Evolutionary conservation across 2,797 vertebrate genomes (phyloP), one percentile per base, ranked within the genome.

Genomic region (Orientallactaga sibirica): DNA sequence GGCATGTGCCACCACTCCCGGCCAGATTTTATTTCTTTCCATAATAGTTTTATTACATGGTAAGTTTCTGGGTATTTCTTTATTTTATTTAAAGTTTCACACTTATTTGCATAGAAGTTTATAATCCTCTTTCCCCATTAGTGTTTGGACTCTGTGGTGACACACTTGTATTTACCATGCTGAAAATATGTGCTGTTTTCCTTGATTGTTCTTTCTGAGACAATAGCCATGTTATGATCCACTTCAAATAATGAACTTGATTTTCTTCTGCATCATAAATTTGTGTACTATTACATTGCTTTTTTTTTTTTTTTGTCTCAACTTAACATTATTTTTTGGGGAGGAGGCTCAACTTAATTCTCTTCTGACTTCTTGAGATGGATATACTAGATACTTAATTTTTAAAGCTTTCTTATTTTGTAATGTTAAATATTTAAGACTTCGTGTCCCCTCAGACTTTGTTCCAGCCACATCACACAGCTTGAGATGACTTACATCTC

Each of bases 401-500:
- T 33, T 67, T 61, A 48, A 66, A 37, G 2, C 74, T 80, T 84
- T 76, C 58, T 64, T 64, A 74, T 68, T 90, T 85, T 67, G 18
- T 86, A 37, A 11, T 70, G 24, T 83, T 83, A 71, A 71, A 52
- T 64, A 78, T 82, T 83, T 19, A 77, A 43, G 14, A 43, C 16
- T 74, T 83, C 79, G 20, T 73, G 7, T 90, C 87, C 89, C 78
- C 6, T 19, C 43, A 5, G 86, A 5, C 24, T 82, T 86, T 94
- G 68, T 6, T 93, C 77, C 61, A 80, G 43, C 12, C 43, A 5
- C 66, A 80, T 74, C 6, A n/a, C 33, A 8, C 61, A 91, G 7
- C 27, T 88, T 88, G 41, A 68, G 37, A 55, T 33, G 77, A 89
- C 11, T 87, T 92, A 27, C 71, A n/a, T 79, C 93, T 92, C 20